Base-by-base conservation (phyloP, 2,113 vertebrate species). In the Elaphurus davidianus region DNA sequence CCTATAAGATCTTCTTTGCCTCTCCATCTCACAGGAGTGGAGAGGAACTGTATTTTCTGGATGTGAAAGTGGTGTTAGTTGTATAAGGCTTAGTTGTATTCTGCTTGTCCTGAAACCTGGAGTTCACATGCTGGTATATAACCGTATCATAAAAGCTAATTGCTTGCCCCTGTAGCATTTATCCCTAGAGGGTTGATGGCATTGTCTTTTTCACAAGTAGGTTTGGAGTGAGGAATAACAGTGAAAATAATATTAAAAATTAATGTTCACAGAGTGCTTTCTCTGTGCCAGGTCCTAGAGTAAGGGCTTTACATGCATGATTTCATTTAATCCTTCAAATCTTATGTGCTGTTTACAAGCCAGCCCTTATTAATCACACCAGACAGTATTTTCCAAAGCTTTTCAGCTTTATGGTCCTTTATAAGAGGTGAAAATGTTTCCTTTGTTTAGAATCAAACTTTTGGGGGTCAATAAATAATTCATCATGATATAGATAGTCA, bases 401-500 rank as follows among this genome's bases (percentile, higher is more conserved):
- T 96, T 97, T 91, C 23, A 54, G 83, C 47, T 94, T 95, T 89
- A 25, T n/a, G 27, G 10, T 93, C 67, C 55, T 96, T 96, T 89
- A 62, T 76, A 96, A 90, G 57, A 97, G 85, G 28, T 40, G 78
- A 92, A 93, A 55, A 89, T 78, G 28, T 91, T 91, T 86, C 82
- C 45, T 55, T 78, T 30, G 30, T 82, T 86, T 97, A 71, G 91
- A 89, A 79, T 97, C 86, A 91, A 5, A 87, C 33, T 79, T 62
- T 67, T 60, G 67, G 4, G 33, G 89, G 64, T 71, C 47, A 92
- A 21, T 96, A 95, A 94, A 91, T 95, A 96, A 93, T 96, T 97
- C 47, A 95, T 64, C 19, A 17, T 45, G 30, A 60, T 96, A 71
- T 86, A 94, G 82, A 93, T 59, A 88, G 67, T 27, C 16, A 79